These are phyloP conservation scores for Canis aureus DNA, from an alignment of 2,113 vertebrate species.

Conservation along the genomic window DNA sequence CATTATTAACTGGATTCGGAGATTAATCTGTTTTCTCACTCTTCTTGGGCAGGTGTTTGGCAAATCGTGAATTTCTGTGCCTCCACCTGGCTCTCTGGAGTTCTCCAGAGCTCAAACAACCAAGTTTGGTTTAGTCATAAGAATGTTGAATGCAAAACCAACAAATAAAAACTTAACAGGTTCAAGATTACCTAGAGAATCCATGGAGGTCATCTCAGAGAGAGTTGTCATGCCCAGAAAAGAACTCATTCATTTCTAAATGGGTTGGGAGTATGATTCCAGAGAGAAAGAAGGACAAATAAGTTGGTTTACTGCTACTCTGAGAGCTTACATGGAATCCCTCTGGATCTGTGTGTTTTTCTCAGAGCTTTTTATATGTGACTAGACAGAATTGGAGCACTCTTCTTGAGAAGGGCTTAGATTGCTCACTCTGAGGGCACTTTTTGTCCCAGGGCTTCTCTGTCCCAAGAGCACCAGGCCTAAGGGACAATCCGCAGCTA, in stretches of 20 bases:
- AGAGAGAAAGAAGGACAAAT: not conserved
- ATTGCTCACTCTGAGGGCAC: not conserved
- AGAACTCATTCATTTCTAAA: not conserved
- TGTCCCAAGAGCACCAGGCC: accelerated
- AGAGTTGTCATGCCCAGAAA: not conserved
- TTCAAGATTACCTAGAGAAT: not conserved
- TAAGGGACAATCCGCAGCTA: not conserved
- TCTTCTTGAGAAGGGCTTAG: not conserved
- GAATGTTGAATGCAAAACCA: not conserved
- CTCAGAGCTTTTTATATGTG: not conserved
- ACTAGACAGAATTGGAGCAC: not conserved
- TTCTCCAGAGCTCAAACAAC: not conserved
- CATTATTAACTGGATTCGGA: not conserved
- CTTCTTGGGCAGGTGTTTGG: not conserved
- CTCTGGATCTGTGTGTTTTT: not conserved
- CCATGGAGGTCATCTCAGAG: not conserved
- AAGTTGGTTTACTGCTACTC: not conserved
- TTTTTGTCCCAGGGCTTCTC: not conserved
- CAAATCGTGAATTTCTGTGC: not conserved
- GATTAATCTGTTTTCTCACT: not conserved
- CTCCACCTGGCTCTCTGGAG: not conserved
- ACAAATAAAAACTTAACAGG: not conserved
- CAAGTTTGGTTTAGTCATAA: not conserved
- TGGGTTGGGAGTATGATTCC: not conserved
- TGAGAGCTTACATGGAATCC: not conserved